These are phyloP conservation scores for Pararge aegeria DNA, from an alignment of 1,140 invertebrate genomes.

Conservation along the genomic window DNA sequence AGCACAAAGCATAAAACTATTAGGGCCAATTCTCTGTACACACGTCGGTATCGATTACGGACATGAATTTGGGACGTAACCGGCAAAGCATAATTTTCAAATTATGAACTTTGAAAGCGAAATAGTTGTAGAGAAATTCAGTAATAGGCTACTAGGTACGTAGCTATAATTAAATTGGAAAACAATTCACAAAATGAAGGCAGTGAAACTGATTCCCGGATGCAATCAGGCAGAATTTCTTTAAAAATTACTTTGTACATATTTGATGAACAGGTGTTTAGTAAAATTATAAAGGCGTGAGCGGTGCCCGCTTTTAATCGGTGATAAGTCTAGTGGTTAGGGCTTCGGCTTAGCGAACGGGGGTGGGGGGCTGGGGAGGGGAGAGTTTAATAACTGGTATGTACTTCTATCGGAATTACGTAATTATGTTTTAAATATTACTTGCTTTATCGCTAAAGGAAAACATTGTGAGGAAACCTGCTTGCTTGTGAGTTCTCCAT, in stretches of 20 bases:
- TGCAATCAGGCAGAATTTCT: neutral
- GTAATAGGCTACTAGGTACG: neutral
- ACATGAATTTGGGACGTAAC: slow-evolving; percentile 7
- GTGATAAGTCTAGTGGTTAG: no score
- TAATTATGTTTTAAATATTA: no score
- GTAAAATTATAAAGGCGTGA: no score
- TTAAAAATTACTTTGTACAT: neutral
- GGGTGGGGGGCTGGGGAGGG: no score
- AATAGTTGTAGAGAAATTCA: slow-evolving; percentile 4
- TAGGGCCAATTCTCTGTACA: slow-evolving; percentile 52
- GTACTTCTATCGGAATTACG: no score
- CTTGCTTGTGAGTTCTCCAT: no score
- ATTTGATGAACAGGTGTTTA: neutral
- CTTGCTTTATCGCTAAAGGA: no score
- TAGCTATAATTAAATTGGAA: neutral
- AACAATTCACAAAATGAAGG: neutral
- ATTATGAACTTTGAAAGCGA: slow-evolving; percentile 7
- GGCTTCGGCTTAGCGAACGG: no score
- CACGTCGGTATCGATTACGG: slow-evolving; percentile 17
- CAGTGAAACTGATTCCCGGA: neutral
- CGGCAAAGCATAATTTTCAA: slow-evolving; percentile 6
- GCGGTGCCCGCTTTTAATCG: no score
- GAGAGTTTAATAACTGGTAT: no score
- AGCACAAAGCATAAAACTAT: slow-evolving; percentile 39
- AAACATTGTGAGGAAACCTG: no score